Conservation (phyloP, 2,113 vertebrate genomes). For the Oryzias melastigma region DNA sequence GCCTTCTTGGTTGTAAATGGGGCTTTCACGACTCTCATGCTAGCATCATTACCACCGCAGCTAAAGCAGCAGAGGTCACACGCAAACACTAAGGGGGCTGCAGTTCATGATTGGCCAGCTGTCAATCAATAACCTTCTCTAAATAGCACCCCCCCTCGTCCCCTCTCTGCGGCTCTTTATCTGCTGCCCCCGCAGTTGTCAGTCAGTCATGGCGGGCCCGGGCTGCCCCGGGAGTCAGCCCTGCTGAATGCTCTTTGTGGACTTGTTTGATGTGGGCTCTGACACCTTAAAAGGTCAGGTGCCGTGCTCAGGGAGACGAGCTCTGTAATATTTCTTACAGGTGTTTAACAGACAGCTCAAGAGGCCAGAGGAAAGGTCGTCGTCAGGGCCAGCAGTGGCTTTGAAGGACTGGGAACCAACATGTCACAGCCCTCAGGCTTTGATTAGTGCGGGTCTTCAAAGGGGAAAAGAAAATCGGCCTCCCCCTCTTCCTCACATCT, state of each 20-base stretch:
- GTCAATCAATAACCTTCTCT: conserved; percentile 70
- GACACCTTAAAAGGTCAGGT: conserved; percentile 77
- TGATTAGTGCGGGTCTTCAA: conserved; percentile 51
- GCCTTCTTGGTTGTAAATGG: conserved; percentile 40
- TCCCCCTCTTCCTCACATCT: background rate
- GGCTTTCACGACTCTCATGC: conserved; percentile 46
- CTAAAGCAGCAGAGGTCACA: conserved; percentile 59
- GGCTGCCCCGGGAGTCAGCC: conserved; percentile 37
- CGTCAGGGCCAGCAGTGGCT: conserved; percentile 47
- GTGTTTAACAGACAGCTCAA: conserved; percentile 71
- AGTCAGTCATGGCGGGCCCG: conserved; percentile 61
- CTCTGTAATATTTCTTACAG: conserved; percentile 75
- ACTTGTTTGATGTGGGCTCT: conserved; percentile 73
- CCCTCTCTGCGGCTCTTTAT: conserved; percentile 54
- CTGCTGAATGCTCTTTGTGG: conserved; percentile 62
- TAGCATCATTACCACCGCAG: conserved; percentile 42
- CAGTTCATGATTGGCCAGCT: conserved; percentile 64
- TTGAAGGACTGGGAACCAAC: conserved; percentile 55
- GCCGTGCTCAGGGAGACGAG: conserved; percentile 58
- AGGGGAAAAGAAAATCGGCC: conserved; percentile 8
- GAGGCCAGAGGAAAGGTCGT: conserved; percentile 65
- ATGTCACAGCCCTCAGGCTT: conserved; percentile 49
- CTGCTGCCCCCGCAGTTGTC: conserved; percentile 60
- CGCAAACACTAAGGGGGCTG: conserved; percentile 36
- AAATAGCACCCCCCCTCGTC: conserved; percentile 47